Conservation (phyloP, 2,888 invertebrate genomes). For the Mactromeris polynyma region DNA sequence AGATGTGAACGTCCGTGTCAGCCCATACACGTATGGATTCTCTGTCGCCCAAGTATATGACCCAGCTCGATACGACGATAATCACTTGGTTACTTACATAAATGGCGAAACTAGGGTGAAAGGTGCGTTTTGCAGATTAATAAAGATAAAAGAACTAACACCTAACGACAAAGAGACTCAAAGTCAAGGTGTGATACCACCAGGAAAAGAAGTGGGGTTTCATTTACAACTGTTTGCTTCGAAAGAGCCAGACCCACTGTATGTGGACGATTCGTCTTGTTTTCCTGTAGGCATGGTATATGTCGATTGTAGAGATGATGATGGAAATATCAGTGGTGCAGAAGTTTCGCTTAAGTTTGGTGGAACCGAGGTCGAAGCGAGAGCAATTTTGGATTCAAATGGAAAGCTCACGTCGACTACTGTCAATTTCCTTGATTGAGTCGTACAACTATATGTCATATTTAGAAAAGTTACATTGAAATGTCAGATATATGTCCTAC, state of each 20-base stretch:
- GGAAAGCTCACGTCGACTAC: neutral
- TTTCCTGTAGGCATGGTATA: conserved; percentile 29
- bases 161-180: conserved; percentile 3
- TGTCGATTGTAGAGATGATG: conserved; percentile 47
- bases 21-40: conserved; percentile 57
- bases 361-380: conserved; percentile 61
- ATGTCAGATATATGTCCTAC: too few species aligned
- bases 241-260: conserved; percentile 41
- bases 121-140: conserved; percentile 44
- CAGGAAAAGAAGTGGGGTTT: neutral
- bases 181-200: neutral
- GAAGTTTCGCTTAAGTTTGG: conserved; percentile 59
- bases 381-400: conserved; percentile 45
- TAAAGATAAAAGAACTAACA: conserved; percentile 47
- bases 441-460: too few species aligned
- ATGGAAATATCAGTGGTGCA: conserved; percentile 42
- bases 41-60: neutral
- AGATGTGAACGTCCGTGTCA: conserved; percentile 42
- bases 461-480: too few species aligned
- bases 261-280: conserved; percentile 49
- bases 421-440: too few species aligned
- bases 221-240: conserved; percentile 52
- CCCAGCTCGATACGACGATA: conserved; percentile 23
- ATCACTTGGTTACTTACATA: neutral
- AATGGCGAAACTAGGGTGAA: neutral